Evolutionary conservation across 2,888 invertebrate species (phyloP), one percentile per base, ranked within the genome.

Genomic region (Thera obeliscata): DNA sequence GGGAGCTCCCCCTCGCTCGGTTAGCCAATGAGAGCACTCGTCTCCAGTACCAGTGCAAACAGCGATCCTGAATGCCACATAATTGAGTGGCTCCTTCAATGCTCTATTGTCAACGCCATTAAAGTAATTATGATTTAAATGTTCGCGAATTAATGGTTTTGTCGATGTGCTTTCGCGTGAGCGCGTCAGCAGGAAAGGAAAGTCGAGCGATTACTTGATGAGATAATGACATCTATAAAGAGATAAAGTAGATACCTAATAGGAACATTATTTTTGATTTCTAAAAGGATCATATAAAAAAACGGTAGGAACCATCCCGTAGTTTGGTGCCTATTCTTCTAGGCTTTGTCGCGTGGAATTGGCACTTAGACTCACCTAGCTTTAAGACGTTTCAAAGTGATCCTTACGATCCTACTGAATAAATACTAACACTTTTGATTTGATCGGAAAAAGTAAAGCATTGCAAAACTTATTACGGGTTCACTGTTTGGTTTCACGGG

Each of bases 101-200:
- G 85, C 82, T 81, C 87, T 81, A 90, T 91, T 90, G 90, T 91
- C 78, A 75, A 77, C 80, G 80, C 88, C 88, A 88, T 89, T 87
- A 86, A 78, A 85, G 84, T 86, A 90, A 91, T 92, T 91, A 90
- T 86, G 81, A 84, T 78, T 82, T 88, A 90, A 91, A 89, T 86
- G 89, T 80, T 83, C 78, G 78, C 76, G 79, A 88, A 87, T 89
- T 89, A 88, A 90, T 85, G 82, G 84, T 85, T 88, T 87, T 86
- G 89, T 86, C 81, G 83, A 87, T 83, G 85, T 74, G 85, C 87
- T 85, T 79, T 87, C 89, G 87, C 86, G 78, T 84, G 82, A 83
- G 81, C 74, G 74, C 63, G 56, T 69, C 61, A 33, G 54, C 41
- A 56, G 52, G 55, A 33, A 56, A 58, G 49, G 50, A 56, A 55